Evolutionary conservation across 2,888 invertebrate species (phyloP).

Genomic region (Chouioia cunea): DNA sequence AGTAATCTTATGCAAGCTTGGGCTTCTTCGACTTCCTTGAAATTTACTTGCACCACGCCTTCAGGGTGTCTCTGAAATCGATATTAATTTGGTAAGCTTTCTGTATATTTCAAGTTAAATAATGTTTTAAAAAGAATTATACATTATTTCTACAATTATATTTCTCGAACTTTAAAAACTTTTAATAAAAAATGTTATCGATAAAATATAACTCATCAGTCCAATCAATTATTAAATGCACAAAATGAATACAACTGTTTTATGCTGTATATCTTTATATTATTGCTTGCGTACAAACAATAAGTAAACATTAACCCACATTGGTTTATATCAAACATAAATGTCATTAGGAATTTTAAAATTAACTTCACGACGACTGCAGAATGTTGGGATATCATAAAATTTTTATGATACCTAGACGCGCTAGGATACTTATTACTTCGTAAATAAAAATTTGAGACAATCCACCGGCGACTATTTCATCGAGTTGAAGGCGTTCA

Average conservation of each 20-base stretch:
- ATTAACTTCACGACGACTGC: not conserved
- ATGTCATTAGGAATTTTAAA: conserved; percentile 15
- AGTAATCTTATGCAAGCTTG: conserved; percentile 89
- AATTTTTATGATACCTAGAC: conserved; percentile 26
- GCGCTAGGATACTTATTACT: conserved; percentile 17
- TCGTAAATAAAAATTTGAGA: conserved; percentile 25
- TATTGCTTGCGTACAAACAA: too few relatives aligned
- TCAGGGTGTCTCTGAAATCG: conserved; percentile 84
- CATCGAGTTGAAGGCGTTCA: conserved; percentile 1
- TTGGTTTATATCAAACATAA: too few relatives aligned
- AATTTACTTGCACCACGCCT: conserved; percentile 93
- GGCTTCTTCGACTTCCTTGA: conserved; percentile 90
- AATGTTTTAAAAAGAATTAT: too few relatives aligned
- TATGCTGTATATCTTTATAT: too few relatives aligned
- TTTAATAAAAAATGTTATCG: too few relatives aligned
- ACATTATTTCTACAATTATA: too few relatives aligned
- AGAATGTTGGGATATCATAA: conserved; percentile 18
- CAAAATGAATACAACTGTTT: too few relatives aligned
- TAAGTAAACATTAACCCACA: too few relatives aligned
- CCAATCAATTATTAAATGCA: too few relatives aligned
- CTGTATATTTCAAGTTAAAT: too few relatives aligned
- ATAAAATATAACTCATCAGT: too few relatives aligned
- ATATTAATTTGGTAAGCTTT: conserved; percentile 27
- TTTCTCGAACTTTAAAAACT: too few relatives aligned
- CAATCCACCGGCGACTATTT: conserved; percentile 6